A percentile compares a stretch with the other conserved stretches of the same genome.
These are phyloP conservation scores for Oncopodura yosiiana DNA, from an alignment of 1,140 invertebrate genomes.

Conservation along the genomic window DNA sequence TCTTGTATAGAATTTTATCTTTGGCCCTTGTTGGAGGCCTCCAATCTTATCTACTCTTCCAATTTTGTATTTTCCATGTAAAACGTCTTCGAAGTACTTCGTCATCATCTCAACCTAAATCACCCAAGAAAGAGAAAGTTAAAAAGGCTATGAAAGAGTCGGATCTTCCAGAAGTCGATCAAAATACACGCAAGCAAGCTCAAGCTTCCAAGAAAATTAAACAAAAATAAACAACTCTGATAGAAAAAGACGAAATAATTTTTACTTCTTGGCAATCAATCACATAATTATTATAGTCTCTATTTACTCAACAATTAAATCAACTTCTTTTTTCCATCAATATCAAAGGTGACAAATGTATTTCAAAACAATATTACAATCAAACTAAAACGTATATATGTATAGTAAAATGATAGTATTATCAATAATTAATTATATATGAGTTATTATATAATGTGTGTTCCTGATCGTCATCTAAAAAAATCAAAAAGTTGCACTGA, in stretches of 20 bases:
- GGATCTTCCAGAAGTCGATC: constrained; percentile 59
- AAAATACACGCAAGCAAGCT: constrained; percentile 48
- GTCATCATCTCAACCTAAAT: constrained; percentile 15
- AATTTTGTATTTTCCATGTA: constrained; percentile 35
- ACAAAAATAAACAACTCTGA: constrained; percentile 23
- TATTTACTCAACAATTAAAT: too few species aligned
- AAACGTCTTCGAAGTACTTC: constrained; percentile 20
- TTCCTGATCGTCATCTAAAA: too few species aligned
- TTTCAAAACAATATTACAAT: too few species aligned
- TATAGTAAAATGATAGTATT: too few species aligned
- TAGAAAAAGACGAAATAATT: not conserved
- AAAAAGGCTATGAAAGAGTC: constrained; percentile 48
- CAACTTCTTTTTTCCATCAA: too few species aligned
- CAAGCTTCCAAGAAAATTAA: constrained; percentile 30
- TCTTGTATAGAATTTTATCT: constrained; percentile 20
- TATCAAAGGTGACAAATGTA: too few species aligned
- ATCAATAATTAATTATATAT: too few species aligned
- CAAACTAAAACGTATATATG: too few species aligned
- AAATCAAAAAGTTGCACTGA: too few species aligned
- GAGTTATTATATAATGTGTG: too few species aligned
- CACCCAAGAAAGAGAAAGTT: constrained; percentile 24
- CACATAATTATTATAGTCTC: not conserved
- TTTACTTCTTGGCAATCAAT: not conserved
- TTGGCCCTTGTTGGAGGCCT: constrained; percentile 30
- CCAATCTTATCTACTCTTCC: constrained; percentile 33